A percentile compares a stretch with the other conserved stretches of the same genome.
Conservation (phyloP, 1,140 invertebrate species). For the Copidosoma floridanum region DNA sequence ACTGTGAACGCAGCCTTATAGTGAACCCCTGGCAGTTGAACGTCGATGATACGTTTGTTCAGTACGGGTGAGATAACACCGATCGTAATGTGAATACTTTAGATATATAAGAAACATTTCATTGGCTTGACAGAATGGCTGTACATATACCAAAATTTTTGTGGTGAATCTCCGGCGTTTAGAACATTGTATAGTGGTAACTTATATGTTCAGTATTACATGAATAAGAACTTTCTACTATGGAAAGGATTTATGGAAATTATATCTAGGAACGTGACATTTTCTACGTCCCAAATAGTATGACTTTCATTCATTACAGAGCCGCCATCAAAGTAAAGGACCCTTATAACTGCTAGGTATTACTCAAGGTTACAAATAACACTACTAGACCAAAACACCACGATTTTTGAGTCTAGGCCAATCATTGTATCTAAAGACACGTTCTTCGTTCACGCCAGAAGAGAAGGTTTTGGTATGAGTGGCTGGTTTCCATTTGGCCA, state of each 20-base stretch:
- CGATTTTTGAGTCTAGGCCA: slow-evolving; percentile 44
- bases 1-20: no score
- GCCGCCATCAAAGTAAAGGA: slow-evolving; percentile 25
- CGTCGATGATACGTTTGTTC: slow-evolving; percentile 34
- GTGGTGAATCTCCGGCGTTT: background rate
- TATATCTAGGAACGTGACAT: background rate
- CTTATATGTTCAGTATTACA: background rate
- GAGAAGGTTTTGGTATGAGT: slow-evolving; percentile 32
- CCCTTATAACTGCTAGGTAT: slow-evolving; percentile 26
- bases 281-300: background rate
- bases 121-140: slow-evolving; percentile 16
- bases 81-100: slow-evolving; percentile 39
- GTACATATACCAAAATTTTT: slow-evolving; percentile 36
- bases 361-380: no score
- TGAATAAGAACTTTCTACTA: background rate
- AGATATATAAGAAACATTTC: slow-evolving; percentile 22
- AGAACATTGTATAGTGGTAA: background rate
- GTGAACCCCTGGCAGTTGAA: slow-evolving; percentile 29
- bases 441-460: slow-evolving; percentile 22
- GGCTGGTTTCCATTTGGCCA: slow-evolving; percentile 42
- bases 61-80: slow-evolving; percentile 46
- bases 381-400: slow-evolving; percentile 32
- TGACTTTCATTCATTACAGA: slow-evolving; percentile 30
- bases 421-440: slow-evolving; percentile 31
- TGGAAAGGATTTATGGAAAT: slow-evolving; percentile 27